These are phyloP conservation scores for Lathamus discolor DNA, from an alignment of 2,113 vertebrate species.

Conservation along the genomic window DNA sequence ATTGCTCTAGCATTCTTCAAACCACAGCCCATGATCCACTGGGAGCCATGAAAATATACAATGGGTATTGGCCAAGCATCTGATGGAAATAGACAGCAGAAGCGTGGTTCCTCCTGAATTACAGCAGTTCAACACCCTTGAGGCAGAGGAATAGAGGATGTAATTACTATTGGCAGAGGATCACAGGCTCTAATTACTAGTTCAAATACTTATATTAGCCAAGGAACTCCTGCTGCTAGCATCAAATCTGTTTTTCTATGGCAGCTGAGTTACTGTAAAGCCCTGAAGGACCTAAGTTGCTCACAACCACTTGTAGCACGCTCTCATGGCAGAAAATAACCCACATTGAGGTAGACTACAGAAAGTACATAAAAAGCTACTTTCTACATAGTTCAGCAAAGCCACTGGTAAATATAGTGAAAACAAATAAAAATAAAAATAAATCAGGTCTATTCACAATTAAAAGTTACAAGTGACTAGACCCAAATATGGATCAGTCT, in stretches of 20 bases:
- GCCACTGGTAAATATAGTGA: background rate
- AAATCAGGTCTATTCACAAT: background rate
- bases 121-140: background rate
- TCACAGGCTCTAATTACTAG: background rate
- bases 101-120: background rate
- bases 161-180: background rate
- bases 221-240: constrained; percentile 11
- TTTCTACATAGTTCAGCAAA: background rate
- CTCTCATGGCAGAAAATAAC: background rate
- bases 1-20: background rate
- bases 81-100: background rate
- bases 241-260: background rate
- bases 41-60: background rate
- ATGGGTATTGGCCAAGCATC: background rate
- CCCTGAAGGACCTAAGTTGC: background rate
- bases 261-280: background rate
- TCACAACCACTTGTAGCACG: background rate
- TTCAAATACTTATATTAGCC: constrained; percentile 1
- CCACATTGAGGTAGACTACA: background rate
- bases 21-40: background rate
- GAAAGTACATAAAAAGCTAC: background rate
- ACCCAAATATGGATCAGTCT: background rate
- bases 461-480: background rate
- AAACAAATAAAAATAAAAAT: background rate
- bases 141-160: background rate